phyloP scores from a whole-genome alignment of 2,113 vertebrate genomes.

The Oreotrochilus melanogaster region DNA sequence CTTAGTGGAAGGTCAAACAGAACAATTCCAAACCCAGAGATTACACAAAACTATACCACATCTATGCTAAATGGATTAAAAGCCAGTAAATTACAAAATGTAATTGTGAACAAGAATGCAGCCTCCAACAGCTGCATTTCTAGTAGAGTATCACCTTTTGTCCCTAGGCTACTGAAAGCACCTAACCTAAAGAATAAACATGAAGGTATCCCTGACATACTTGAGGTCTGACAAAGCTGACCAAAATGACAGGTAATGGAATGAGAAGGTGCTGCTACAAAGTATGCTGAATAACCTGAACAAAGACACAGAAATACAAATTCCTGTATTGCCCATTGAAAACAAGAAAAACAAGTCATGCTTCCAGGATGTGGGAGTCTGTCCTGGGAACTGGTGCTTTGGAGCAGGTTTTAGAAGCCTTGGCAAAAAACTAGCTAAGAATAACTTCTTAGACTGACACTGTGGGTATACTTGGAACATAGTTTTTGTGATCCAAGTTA shows the following conservation, averaged over 20 bases:
- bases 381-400: background rate
- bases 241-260: background rate
- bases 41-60: background rate
- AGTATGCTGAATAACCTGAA: background rate
- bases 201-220: background rate
- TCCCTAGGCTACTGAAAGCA: background rate
- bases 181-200: background rate
- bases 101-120: background rate
- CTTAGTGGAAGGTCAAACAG: too few relatives aligned
- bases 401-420: background rate
- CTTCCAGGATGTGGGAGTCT: background rate
- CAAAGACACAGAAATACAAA: background rate
- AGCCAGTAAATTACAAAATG: background rate
- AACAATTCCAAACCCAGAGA: background rate
- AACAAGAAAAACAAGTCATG: background rate
- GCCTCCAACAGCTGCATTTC: background rate
- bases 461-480: background rate
- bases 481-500: background rate
- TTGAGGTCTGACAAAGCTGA: background rate
- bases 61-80: background rate
- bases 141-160: background rate
- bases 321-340: background rate
- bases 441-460: background rate
- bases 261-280: background rate
- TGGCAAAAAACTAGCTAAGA: background rate